Conservation (phyloP, 2,888 invertebrate genomes). For the Microdon myrmicae region DNA sequence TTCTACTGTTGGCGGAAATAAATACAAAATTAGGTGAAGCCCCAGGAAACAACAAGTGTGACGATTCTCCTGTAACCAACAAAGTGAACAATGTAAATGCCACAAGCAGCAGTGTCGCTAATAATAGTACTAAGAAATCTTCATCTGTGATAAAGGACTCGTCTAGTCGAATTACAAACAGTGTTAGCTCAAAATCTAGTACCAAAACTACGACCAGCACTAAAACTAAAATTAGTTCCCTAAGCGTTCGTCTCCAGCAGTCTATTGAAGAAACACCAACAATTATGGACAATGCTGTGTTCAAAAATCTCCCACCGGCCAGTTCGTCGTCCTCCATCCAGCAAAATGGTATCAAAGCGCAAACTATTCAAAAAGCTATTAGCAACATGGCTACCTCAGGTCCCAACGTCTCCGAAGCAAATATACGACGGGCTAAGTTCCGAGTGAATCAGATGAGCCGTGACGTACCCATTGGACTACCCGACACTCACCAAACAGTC, state of each 20-base stretch:
- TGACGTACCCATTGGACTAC: constrained; percentile 76
- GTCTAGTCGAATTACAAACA: constrained; percentile 21
- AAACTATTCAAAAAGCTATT: constrained; percentile 33
- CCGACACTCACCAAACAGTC: constrained; percentile 70
- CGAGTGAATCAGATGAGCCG: constrained; percentile 76
- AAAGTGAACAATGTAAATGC: constrained; percentile 33
- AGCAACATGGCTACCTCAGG: constrained; percentile 19
- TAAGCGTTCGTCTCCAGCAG: constrained; percentile 62
- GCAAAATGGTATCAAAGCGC: constrained; percentile 31
- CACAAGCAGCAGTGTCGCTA: constrained; percentile 48
- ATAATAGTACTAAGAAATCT: constrained; percentile 33
- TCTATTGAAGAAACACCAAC: constrained; percentile 65
- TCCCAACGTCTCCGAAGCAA: constrained; percentile 57
- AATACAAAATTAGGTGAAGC: constrained; percentile 66
- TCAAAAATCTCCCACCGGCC: constrained; percentile 13
- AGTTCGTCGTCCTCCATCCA: constrained; percentile 25
- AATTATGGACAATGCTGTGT: constrained; percentile 55
- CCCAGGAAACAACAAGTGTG: constrained; percentile 20
- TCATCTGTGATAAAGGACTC: constrained; percentile 48
- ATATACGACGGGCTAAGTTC: constrained; percentile 71
- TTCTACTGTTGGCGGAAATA: constrained; percentile 77
- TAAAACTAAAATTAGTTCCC: constrained; percentile 55
- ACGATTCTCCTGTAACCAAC: constrained; percentile 29
- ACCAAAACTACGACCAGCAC: constrained; percentile 30
- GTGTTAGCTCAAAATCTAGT: constrained; percentile 15